These are phyloP conservation scores for Oreamnos americanus DNA, from an alignment of 2,113 vertebrate genomes.

Conservation along the genomic window DNA sequence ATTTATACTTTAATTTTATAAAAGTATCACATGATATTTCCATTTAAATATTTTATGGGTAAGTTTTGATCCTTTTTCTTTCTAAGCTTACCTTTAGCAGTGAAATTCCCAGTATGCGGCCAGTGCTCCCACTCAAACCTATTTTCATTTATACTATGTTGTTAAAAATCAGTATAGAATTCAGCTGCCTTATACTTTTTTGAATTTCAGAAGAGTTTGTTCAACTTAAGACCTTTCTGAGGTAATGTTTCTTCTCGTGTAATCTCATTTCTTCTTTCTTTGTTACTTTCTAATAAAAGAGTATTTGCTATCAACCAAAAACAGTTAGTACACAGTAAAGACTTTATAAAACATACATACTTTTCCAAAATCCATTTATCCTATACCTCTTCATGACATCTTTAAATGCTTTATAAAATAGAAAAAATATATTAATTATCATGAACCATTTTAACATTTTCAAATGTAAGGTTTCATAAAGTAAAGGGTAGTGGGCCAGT, in stretches of 20 bases:
- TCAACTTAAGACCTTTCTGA: not conserved
- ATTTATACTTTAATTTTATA: not conserved
- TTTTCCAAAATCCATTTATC: not conserved
- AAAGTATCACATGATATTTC: not conserved
- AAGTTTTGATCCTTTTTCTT: not conserved
- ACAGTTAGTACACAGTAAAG: not conserved
- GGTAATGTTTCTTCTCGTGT: not conserved
- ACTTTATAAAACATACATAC: not conserved
- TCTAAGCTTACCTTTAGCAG: not conserved
- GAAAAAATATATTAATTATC: not conserved
- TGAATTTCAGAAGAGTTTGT: not conserved
- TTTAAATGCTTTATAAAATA: not conserved
- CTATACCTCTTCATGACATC: not conserved
- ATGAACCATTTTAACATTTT: not conserved
- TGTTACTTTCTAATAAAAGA: not conserved
- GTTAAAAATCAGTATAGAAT: not conserved
- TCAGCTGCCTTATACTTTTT: not conserved
- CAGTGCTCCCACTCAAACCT: not conserved
- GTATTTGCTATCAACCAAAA: not conserved
- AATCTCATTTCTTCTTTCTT: not conserved
- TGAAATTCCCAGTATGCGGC: not conserved
- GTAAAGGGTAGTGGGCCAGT: rapidly evolving
- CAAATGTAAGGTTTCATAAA: not conserved
- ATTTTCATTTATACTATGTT: not conserved
- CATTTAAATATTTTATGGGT: not conserved